Evolutionary conservation across 1,140 invertebrate species (phyloP), one percentile per base, ranked within the genome.

Genomic region (Chironomus tepperi): DNA sequence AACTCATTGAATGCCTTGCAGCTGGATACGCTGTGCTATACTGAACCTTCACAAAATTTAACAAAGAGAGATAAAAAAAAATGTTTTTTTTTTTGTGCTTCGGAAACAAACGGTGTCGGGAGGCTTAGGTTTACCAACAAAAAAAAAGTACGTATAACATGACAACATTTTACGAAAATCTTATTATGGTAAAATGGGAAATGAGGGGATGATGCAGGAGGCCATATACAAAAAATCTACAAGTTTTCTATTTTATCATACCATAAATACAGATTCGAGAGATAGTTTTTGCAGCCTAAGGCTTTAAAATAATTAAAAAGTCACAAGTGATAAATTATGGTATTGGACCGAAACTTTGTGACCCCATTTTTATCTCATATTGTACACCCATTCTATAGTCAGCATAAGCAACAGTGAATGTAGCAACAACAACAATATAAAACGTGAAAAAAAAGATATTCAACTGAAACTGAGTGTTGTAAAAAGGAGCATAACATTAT

Each of bases 301-400:
- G 47, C 47, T 57, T 57, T 57, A 57, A 57, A 57, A 57, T 57
- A 57, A 57, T 57, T 57, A 57, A 57, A 57, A 57, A 57, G 47
- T 57, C 47, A 57, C 47, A 57, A 57, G 47, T 57, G 47, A 57
- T 57, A 57, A 57, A 57, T 57, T 57, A 57, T 57, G 47, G 47
- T n/a, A 57, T 57, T 57, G 47, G 47, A 57, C 47, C 12, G 47
- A 57, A 57, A 57, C 47, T 57, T 57, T 57, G 12, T 57, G 47
- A 57, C 47, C 47, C 47, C 47, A 57, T 57, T 57, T 57, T 57
- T 57, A 57, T 57, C 47, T 57, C n/a, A 15, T 12, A 57, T 57
- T n/a, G 12, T n/a, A 57, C n/a, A n/a, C n/a, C 47, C 12, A 57
- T 57, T 12, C 15, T 15, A 57, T n/a, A 57, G 8, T 9, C 12